Evolutionary conservation across 2,797 vertebrate genomes (phyloP).

Genomic region (Karalla daura): DNA sequence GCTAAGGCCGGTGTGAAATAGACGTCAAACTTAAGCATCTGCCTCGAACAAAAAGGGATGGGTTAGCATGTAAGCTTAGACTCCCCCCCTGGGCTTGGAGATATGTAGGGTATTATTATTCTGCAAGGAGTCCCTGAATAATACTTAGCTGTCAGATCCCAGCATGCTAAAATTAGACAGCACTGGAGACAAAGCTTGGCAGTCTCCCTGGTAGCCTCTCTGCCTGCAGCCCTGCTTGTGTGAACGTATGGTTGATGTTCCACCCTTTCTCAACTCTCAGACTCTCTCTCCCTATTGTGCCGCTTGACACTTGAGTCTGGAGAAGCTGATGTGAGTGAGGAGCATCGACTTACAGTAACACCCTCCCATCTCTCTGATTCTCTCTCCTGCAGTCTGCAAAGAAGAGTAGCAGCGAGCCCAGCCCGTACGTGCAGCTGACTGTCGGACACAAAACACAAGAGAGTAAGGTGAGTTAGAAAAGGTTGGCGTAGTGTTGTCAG

Average conservation of each 20-base stretch:
- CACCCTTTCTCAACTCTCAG: conserved; percentile 20
- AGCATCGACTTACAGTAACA: conserved; percentile 22
- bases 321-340: conserved; percentile 12
- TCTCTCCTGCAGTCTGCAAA: conserved; percentile 87
- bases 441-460: conserved; percentile 91
- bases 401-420: conserved; percentile 94
- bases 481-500: neutral
- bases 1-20: conserved; percentile 24
- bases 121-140: conserved; percentile 48
- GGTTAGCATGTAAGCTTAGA: conserved; percentile 23
- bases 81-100: neutral
- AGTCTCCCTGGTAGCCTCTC: conserved; percentile 51
- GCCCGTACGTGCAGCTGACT: conserved; percentile 91
- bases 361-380: conserved; percentile 31
- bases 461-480: conserved; percentile 89
- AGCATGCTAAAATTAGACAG: conserved; percentile 65
- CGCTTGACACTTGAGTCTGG: conserved; percentile 27
- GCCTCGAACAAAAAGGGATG: conserved; percentile 13
- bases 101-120: conserved; percentile 51
- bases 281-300: conserved; percentile 30
- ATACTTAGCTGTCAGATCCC: conserved; percentile 59
- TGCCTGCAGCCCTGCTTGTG: conserved; percentile 71
- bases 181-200: conserved; percentile 53
- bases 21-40: conserved; percentile 15
- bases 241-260: conserved; percentile 27